Evolutionary conservation across 2,888 invertebrate genomes (phyloP).

Genomic region (Heliconius charithonia): DNA sequence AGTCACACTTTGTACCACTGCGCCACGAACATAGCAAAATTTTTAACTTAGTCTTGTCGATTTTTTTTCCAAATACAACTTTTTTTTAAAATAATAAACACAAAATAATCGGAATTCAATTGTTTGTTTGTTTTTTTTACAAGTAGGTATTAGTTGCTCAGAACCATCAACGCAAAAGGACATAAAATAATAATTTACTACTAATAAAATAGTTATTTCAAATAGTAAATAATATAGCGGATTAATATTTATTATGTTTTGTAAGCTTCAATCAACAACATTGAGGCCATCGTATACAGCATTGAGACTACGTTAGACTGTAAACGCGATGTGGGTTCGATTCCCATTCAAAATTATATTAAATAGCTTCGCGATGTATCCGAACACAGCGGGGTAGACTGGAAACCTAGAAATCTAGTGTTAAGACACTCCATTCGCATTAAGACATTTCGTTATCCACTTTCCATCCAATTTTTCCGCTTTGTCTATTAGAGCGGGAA

Average conservation of each 20-base stretch:
- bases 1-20: too few relatives aligned
- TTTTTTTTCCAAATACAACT: neutral
- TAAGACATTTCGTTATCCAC: too few relatives aligned
- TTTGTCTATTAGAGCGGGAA: too few relatives aligned
- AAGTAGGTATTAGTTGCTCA: constrained; percentile 1
- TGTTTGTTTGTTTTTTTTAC: neutral
- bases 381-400: too few relatives aligned
- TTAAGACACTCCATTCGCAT: too few relatives aligned
- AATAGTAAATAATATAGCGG: neutral
- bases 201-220: neutral
- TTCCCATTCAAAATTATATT: neutral
- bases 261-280: neutral
- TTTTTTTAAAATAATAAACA: too few relatives aligned
- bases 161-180: neutral
- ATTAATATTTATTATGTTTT: neutral
- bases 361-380: too few relatives aligned
- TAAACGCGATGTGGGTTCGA: neutral
- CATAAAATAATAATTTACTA: constrained; percentile 2
- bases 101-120: too few relatives aligned
- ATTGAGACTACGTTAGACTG: neutral
- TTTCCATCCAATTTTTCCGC: too few relatives aligned
- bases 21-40: too few relatives aligned
- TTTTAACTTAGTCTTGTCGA: neutral
- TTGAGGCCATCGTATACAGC: neutral
- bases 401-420: too few relatives aligned